Evolutionary conservation across 1,140 invertebrate genomes (phyloP).

Genomic region (Penaeus chinensis): DNA sequence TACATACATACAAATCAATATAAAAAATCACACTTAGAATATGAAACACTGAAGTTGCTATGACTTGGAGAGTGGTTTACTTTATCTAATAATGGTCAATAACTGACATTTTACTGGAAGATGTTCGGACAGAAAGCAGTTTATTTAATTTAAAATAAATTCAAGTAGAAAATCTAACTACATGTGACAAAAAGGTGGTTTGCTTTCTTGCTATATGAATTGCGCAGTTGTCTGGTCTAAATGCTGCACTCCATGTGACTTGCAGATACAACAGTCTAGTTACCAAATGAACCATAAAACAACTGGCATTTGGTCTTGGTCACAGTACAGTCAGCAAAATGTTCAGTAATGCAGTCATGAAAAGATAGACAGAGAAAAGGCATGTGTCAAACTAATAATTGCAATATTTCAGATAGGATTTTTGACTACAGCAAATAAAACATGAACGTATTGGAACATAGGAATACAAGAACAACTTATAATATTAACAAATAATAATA

Average conservation of each 20-base stretch:
- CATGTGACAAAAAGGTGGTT: constrained; percentile 40
- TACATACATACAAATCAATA: constrained; percentile 61
- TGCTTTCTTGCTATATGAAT: constrained; percentile 41
- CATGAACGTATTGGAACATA: constrained; percentile 49
- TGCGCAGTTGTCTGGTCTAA: constrained; percentile 9
- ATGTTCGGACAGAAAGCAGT: constrained; percentile 42
- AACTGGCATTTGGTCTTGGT: not conserved
- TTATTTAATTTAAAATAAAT: constrained; percentile 52
- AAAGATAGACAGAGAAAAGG: constrained; percentile 18
- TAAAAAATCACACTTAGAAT: constrained; percentile 61
- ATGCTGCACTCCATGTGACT: constrained; percentile 38
- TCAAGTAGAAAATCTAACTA: constrained; percentile 62
- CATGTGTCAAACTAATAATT: constrained; percentile 29
- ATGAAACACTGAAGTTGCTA: constrained; percentile 53
- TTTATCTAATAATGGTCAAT: constrained; percentile 34
- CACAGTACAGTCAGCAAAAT: no score
- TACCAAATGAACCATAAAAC: constrained; percentile 38
- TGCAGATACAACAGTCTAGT: constrained; percentile 25
- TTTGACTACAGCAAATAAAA: constrained; percentile 49
- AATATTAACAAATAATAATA: constrained; percentile 45
- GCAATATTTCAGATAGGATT: constrained; percentile 33
- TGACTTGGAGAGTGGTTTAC: constrained; percentile 39
- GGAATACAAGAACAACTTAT: constrained; percentile 44
- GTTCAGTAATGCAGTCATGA: not conserved
- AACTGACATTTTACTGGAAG: constrained; percentile 30